Conservation (phyloP, 1,140 invertebrate genomes). For the Drosophila busckii region DNA sequence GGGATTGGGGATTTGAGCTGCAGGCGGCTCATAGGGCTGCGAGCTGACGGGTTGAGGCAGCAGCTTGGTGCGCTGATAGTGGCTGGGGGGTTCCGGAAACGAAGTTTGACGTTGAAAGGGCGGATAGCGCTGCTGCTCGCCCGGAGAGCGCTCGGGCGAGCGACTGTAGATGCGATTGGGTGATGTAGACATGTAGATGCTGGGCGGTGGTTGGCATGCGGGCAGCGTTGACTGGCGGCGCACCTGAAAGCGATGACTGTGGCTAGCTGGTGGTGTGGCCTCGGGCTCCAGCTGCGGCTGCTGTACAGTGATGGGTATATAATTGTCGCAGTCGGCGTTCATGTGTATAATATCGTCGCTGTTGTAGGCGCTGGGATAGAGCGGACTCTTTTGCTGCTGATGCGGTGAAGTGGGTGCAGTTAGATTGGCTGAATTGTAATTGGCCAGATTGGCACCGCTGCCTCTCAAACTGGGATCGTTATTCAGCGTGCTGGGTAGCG, state of each 20-base stretch:
- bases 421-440: conserved; percentile 69
- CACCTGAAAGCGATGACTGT: conserved; percentile 66
- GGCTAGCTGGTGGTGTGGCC: conserved; percentile 39
- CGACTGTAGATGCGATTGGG: conserved; percentile 75
- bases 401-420: conserved; percentile 76
- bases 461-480: conserved; percentile 67
- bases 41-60: conserved; percentile 43
- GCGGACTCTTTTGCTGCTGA: conserved; percentile 67
- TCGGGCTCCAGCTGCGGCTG: conserved; percentile 53
- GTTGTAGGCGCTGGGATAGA: conserved; percentile 75
- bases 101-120: conserved; percentile 76
- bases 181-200: conserved; percentile 76
- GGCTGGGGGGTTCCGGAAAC: conserved; percentile 61
- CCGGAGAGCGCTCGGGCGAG: conserved; percentile 72
- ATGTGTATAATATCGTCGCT: conserved; percentile 76
- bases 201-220: conserved; percentile 51
- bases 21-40: not conserved
- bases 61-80: conserved; percentile 67
- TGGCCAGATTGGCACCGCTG: conserved; percentile 65
- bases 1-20: conserved; percentile 50
- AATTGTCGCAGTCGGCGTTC: conserved; percentile 70
- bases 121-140: conserved; percentile 74
- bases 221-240: conserved; percentile 77
- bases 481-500: conserved; percentile 65
- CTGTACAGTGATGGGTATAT: conserved; percentile 60